Evolutionary conservation across 2,888 invertebrate species (phyloP).

Genomic region (Drosophila anomelani): DNA sequence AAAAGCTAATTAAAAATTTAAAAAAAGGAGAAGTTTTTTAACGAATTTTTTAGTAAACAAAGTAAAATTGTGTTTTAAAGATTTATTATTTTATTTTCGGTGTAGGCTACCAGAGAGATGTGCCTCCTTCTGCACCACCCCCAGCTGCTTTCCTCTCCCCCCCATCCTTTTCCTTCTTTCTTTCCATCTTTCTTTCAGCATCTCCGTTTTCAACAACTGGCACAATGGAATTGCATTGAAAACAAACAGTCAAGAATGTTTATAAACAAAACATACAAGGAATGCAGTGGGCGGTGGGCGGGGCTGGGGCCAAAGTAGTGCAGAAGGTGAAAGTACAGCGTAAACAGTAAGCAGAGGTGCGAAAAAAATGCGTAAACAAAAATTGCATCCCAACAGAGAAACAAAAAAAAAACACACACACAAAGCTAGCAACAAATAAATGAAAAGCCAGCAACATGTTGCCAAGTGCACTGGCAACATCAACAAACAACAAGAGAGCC

Average conservation of each 20-base stretch:
- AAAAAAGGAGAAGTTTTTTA: no score
- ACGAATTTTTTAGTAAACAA: no score
- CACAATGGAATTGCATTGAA: slow-evolving; percentile 67
- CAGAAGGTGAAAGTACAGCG: slow-evolving; percentile 57
- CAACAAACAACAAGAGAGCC: slow-evolving; percentile 9
- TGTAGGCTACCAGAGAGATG: slow-evolving; percentile 2
- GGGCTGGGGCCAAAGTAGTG: slow-evolving; percentile 17
- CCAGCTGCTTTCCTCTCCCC: background rate
- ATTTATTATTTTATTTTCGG: background rate
- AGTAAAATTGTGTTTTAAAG: background rate
- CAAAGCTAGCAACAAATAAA: background rate
- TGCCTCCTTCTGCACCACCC: background rate
- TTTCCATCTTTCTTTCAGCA: slow-evolving; percentile 13
- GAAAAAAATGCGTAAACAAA: slow-evolving; percentile 69
- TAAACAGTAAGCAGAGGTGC: slow-evolving; percentile 61
- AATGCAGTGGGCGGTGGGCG: slow-evolving; percentile 19
- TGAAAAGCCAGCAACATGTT: slow-evolving; percentile 45
- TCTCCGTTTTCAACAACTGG: slow-evolving; percentile 56
- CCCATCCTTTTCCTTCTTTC: background rate
- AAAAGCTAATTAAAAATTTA: no score
- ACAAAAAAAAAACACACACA: background rate
- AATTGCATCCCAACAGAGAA: slow-evolving; percentile 36
- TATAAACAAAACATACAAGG: slow-evolving; percentile 69
- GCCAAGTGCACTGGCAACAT: slow-evolving; percentile 12
- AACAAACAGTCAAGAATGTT: slow-evolving; percentile 73